Percentiles rank a stretch among this genome's conserved stretches.
Evolutionary conservation across 2,888 invertebrate genomes (phyloP).

Genomic region (Dolomedes plantarius): DNA sequence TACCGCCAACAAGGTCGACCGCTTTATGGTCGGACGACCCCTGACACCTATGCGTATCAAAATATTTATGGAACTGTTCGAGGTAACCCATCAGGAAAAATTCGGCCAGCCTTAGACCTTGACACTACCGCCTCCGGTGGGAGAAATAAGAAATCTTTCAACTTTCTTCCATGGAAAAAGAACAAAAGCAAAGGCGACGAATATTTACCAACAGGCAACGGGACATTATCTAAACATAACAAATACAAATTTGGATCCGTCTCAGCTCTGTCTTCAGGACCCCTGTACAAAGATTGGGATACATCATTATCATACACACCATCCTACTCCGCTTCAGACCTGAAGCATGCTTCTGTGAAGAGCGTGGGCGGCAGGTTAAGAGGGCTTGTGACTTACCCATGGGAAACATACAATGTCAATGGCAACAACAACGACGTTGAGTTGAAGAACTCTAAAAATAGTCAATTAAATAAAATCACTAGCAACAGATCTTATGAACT

Average conservation of each 20-base stretch:
- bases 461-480: conserved; percentile 26
- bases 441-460: conserved; percentile 44
- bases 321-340: conserved; percentile 43
- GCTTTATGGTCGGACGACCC: conserved; percentile 34
- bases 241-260: conserved; percentile 64
- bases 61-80: conserved; percentile 60
- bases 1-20: conserved; percentile 59
- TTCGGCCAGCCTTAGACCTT: conserved; percentile 30
- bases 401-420: conserved; percentile 53
- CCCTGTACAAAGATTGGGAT: conserved; percentile 51
- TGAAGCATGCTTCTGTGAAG: conserved; percentile 58
- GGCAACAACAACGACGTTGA: conserved; percentile 39
- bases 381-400: conserved; percentile 50
- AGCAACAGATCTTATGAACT: conserved; percentile 2
- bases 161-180: conserved; percentile 62
- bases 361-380: conserved; percentile 31
- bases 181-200: conserved; percentile 54
- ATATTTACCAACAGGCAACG: conserved; percentile 9
- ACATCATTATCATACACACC: conserved; percentile 43
- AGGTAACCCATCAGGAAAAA: conserved; percentile 35
- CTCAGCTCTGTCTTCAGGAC: conserved; percentile 44
- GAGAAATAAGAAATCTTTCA: conserved; percentile 49
- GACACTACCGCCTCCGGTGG: background rate
- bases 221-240: conserved; percentile 50
- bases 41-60: conserved; percentile 55